Evolutionary conservation across 2,888 invertebrate species (phyloP).

Genomic region (Ectemnius continuus): DNA sequence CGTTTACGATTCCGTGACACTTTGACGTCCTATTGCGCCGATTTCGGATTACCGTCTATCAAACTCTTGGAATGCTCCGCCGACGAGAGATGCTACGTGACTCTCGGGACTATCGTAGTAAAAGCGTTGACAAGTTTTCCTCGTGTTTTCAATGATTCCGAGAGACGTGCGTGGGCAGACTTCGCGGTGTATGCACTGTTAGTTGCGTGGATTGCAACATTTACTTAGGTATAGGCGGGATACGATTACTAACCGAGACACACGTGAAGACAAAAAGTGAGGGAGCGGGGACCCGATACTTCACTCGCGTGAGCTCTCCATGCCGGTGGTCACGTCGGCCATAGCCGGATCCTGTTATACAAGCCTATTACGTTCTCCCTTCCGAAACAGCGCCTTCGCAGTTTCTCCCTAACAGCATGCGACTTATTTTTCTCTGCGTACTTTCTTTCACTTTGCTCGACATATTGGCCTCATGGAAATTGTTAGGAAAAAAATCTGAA

Average conservation of each 20-base stretch:
- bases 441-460: no score
- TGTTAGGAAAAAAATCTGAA: no score
- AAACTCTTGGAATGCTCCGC: no score
- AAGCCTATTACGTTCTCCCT: background rate
- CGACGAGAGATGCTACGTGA: no score
- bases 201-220: slow-evolving; percentile 9
- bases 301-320: slow-evolving; percentile 20
- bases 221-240: background rate
- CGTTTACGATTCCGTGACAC: background rate
- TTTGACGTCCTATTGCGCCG: no score
- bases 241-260: background rate
- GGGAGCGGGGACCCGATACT: slow-evolving; percentile 11
- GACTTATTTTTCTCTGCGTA: no score
- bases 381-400: background rate
- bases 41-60: no score
- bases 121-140: background rate
- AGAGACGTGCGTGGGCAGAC: background rate
- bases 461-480: background rate
- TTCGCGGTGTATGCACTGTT: slow-evolving; percentile 1
- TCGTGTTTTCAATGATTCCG: background rate
- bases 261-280: background rate
- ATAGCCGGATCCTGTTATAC: background rate
- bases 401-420: background rate
- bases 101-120: background rate
- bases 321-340: slow-evolving; percentile 36